Conservation (phyloP, 2,888 invertebrate species). For the Elegia similella region DNA sequence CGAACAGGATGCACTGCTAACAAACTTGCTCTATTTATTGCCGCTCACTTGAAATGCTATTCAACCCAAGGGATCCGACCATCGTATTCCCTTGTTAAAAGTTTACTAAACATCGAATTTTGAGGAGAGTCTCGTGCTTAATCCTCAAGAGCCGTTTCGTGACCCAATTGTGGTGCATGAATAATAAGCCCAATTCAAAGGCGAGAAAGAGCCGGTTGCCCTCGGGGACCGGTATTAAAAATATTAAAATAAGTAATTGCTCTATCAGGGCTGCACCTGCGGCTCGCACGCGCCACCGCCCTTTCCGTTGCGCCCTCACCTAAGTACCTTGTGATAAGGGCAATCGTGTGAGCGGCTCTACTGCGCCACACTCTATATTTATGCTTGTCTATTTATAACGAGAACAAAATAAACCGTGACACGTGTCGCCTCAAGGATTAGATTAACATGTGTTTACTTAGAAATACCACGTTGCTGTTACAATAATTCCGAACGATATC, state of each 20-base stretch:
- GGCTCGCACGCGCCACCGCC: slow-evolving; percentile 42
- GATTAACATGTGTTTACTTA: slow-evolving; percentile 19
- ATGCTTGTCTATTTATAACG: slow-evolving; percentile 1
- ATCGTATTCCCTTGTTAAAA: slow-evolving; percentile 11
- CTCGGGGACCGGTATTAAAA: slow-evolving; percentile 61
- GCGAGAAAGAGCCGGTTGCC: slow-evolving; percentile 46
- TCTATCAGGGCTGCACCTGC: slow-evolving; percentile 72
- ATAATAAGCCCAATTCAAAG: slow-evolving; percentile 50
- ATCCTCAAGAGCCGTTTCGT: slow-evolving; percentile 22
- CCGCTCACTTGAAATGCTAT: slow-evolving; percentile 11
- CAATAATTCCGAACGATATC: slow-evolving; percentile 18
- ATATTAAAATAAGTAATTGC: slow-evolving; percentile 76
- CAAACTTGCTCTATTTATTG: slow-evolving; percentile 21
- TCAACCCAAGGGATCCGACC: slow-evolving; percentile 17
- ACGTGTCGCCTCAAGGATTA: slow-evolving; percentile 28
- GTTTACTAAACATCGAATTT: slow-evolving; percentile 18
- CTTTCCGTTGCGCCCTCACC: slow-evolving; percentile 41
- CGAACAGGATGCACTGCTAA: slow-evolving; percentile 35
- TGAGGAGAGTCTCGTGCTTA: neutral
- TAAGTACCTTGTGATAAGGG: slow-evolving; percentile 57
- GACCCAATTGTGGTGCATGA: slow-evolving; percentile 40
- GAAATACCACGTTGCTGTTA: slow-evolving; percentile 18
- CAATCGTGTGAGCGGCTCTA: slow-evolving; percentile 44
- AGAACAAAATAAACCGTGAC: slow-evolving; percentile 31
- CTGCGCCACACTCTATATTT: slow-evolving; percentile 36